These are phyloP conservation scores for Apamea monoglypha DNA, from an alignment of 2,888 invertebrate species.

Conservation along the genomic window DNA sequence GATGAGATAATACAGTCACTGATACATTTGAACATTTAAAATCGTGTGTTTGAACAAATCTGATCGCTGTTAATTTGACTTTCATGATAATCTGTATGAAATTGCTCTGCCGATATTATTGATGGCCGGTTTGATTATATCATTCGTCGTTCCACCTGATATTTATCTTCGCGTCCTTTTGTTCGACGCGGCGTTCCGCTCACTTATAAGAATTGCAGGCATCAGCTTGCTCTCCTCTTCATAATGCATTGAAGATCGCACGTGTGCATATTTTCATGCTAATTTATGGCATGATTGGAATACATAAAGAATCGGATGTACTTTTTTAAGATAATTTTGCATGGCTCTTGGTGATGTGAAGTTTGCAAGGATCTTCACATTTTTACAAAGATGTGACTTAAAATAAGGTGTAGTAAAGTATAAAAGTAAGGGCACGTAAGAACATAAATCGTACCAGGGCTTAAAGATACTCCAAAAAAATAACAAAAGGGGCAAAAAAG, in stretches of 20 bases:
- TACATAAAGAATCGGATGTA: constrained; percentile 41
- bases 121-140: constrained; percentile 56
- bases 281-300: constrained; percentile 57
- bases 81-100: constrained; percentile 58
- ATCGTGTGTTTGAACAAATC: constrained; percentile 61
- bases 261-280: constrained; percentile 60
- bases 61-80: constrained; percentile 61
- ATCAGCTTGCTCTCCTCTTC: constrained; percentile 55
- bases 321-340: constrained; percentile 28
- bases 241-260: constrained; percentile 55
- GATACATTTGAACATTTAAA: constrained; percentile 66
- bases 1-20: constrained; percentile 70
- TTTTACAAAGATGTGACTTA: neutral
- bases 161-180: constrained; percentile 46
- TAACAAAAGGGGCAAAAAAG: neutral
- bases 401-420: neutral
- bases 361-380: neutral
- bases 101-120: constrained; percentile 53
- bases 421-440: neutral
- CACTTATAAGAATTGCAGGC: constrained; percentile 56
- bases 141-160: constrained; percentile 43
- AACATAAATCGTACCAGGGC: neutral
- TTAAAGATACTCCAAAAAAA: neutral
- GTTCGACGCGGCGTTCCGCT: constrained; percentile 40
- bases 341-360: neutral